phyloP scores from a whole-genome alignment of 1,140 invertebrate genomes.

The Leucophenga varia region DNA sequence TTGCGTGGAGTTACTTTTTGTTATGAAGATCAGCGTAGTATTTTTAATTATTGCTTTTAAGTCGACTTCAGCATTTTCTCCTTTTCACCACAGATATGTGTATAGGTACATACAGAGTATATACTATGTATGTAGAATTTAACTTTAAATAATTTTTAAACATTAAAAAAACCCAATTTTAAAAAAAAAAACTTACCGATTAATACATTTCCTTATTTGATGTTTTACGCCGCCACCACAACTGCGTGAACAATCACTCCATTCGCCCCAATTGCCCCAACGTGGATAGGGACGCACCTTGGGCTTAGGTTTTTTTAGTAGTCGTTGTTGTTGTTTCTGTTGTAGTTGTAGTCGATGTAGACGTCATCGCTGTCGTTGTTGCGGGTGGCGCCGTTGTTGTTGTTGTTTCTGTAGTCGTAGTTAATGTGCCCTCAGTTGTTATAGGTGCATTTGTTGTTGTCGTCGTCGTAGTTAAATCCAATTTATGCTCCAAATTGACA shows the following conservation, averaged over 20 bases:
- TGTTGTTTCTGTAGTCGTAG: conserved; percentile 17
- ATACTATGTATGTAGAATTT: no score
- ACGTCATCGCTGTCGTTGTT: conserved; percentile 7
- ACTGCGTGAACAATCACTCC: conserved; percentile 74
- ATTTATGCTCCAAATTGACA: no score
- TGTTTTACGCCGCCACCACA: conserved; percentile 83
- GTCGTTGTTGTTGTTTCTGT: conserved; percentile 17
- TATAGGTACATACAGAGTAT: no score
- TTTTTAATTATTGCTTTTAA: no score
- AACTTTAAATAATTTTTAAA: no score
- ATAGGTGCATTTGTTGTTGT: conserved; percentile 4
- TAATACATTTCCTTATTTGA: conserved; percentile 60
- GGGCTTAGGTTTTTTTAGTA: conserved; percentile 17
- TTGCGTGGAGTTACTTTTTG: no score
- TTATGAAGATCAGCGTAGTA: no score
- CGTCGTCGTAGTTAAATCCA: conserved; percentile 3
- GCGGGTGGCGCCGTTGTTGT: conserved; percentile 13
- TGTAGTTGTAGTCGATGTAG: conserved; percentile 14
- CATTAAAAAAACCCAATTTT: no score
- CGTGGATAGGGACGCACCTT: conserved; percentile 47
- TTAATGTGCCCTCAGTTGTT: no score
- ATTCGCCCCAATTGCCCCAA: conserved; percentile 76
- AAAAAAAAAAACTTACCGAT: conserved; percentile 46
- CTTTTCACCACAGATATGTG: no score
- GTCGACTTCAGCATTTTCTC: no score